Evolutionary conservation across 2,888 invertebrate genomes (phyloP).

Genomic region (Hypena proboscidalis): DNA sequence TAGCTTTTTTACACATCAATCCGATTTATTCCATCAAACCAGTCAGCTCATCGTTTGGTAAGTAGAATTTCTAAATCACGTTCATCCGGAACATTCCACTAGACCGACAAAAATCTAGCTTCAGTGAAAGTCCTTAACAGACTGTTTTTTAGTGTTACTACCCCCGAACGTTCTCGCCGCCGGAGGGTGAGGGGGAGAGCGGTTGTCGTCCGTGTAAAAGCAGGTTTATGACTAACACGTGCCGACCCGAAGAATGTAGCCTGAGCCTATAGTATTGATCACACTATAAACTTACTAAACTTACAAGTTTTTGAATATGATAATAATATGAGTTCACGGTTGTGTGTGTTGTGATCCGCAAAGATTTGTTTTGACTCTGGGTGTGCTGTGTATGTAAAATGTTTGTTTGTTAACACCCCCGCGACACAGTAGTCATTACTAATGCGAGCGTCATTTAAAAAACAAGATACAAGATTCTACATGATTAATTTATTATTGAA

Average conservation of each 20-base stretch:
- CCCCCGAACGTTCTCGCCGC: slow-evolving; percentile 53
- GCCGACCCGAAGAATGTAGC: slow-evolving; percentile 57
- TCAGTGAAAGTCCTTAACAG: slow-evolving; percentile 60
- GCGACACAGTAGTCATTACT: no score
- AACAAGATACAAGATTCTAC: no score
- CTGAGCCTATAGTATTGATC: slow-evolving; percentile 61
- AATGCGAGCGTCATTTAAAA: no score
- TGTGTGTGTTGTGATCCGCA: no score
- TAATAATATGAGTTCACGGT: neutral
- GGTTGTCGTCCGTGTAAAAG: slow-evolving; percentile 69
- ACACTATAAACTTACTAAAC: slow-evolving; percentile 42
- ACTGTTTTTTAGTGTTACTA: slow-evolving; percentile 64
- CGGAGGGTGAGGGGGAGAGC: slow-evolving; percentile 57
- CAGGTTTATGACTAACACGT: slow-evolving; percentile 81
- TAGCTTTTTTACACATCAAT: slow-evolving; percentile 3
- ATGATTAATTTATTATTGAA: no score
- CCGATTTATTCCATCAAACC: slow-evolving; percentile 27
- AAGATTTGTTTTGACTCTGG: no score
- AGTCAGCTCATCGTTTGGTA: slow-evolving; percentile 31
- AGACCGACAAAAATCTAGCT: slow-evolving; percentile 57
- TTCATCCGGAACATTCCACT: slow-evolving; percentile 49
- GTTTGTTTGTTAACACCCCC: no score
- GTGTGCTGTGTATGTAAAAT: no score
- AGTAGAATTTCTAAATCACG: slow-evolving; percentile 34
- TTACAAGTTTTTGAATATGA: slow-evolving; percentile 6